Evolutionary conservation across 2,113 vertebrate species (phyloP), one percentile per base, ranked within the genome.

Genomic region (Etheostoma spectabile): DNA sequence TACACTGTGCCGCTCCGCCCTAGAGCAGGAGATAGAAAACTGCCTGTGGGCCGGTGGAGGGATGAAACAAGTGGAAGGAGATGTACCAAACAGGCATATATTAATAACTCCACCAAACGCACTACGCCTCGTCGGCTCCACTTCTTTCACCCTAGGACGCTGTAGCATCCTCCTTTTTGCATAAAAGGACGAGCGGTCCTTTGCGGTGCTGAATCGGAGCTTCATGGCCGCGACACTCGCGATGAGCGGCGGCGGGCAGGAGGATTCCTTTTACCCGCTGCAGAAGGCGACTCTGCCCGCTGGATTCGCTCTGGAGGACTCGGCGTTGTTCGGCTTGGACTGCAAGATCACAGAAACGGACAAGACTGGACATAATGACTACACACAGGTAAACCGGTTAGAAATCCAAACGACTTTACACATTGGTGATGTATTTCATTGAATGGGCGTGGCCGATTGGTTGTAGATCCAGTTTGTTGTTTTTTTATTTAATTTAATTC

Each of bases 241-340:
- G 93, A 96, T 97, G 96, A 96, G 94, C 94, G 86, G 91, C 90
- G 95, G 96, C 65, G 92, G 95, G 89, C 95, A 95, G 91, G 96
- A 99, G 85, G 96, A 98, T n/a, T 85, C 85, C 92, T 97, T 99
- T 92, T 97, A 97, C 74, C 93, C 96, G 30, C 96, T 97, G 92
- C 96, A 98, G 75, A 98, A 97, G 93, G 94, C 96, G 6, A 93
- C 95, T 71, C 86, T 96, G 77, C 90, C 96, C 13, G 93, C 90
- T 3, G 93, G 74, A 22, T 94, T 94, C 85, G 79, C 92, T 53
- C 90, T 93, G 86, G 94, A 97, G 93, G 91, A 95, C 80, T 85
- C 94, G 82, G 86, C 89, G 94, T 84, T 98, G 94, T 93, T 92
- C 95, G 38, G 93, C 88, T 65, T 94, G 84, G 96, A 96, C 55